Base-by-base conservation (phyloP, 2,797 vertebrate species). In the Siniperca obscura region DNA sequence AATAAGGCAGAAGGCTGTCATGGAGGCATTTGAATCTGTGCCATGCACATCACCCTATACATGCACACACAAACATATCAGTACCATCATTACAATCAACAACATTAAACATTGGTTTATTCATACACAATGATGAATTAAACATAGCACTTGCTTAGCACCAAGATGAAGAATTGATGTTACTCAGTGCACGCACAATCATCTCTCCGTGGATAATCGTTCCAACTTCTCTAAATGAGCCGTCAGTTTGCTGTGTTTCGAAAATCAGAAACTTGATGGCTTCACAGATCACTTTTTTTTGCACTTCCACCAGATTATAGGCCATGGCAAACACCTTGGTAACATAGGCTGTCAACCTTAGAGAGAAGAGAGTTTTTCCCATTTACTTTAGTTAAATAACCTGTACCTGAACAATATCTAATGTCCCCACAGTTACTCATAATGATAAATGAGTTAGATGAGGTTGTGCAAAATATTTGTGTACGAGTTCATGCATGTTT, bases 331-430 rank as follows among this genome's bases (percentile, higher is more conserved):
- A 96, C 74, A 98, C 95, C 86, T 97, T 98, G 42, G 90, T 93
- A 61, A 97, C 96, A 0, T 96, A 98, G 4, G 97, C 96, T 0
- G 97, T 98, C 85, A 98, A 22, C 97, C 97, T 98, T 80, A 8
- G 7, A 56, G 59, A 82, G 8, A 30, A 67, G 71, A 79, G 8
- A 4, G 17, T 61, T 17, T n/a, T n/a, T 59, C 38, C 38, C 0
- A 40, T 78, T 77, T 52, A 12, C 22, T 50, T 46, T 14, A 46
- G 44, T 38, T 38, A 38, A 38, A 38, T 38, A 38, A 38, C 36
- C 36, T 55, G 9, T 0, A 74, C 2, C 40, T 55, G 13, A 65
- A n/a, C 55, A 13, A 40, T 16, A 62, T 12, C 16, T 19, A 14
- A 55, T 55, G 7, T 9, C 22, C 8, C 14, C 13, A 42, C 7